Evolutionary conservation across 2,888 invertebrate species (phyloP).

Genomic region (Lymantria monacha): DNA sequence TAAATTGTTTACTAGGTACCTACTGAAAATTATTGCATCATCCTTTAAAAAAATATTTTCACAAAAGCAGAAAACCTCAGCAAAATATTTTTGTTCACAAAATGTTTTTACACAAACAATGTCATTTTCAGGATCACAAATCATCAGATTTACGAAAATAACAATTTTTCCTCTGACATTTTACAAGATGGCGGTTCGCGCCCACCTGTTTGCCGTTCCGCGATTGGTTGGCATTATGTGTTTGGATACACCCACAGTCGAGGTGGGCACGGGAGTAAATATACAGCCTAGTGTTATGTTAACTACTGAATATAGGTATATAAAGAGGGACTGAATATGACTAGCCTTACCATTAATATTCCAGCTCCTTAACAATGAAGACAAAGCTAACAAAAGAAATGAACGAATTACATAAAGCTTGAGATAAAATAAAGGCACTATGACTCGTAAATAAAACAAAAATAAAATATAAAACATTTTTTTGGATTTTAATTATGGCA

Average conservation of each 20-base stretch:
- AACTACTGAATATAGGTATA: constrained; percentile 3
- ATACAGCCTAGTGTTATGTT: constrained; percentile 5
- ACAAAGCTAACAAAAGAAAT: too few relatives aligned
- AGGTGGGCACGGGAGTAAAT: constrained; percentile 20
- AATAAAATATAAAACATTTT: too few relatives aligned
- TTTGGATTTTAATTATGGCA: too few relatives aligned
- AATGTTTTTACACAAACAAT: neutral
- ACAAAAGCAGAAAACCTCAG: neutral
- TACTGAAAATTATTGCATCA: too few relatives aligned
- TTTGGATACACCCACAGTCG: constrained; percentile 44
- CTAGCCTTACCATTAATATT: too few relatives aligned
- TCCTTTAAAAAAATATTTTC: too few relatives aligned
- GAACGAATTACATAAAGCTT: too few relatives aligned
- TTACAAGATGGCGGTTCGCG: constrained; percentile 31
- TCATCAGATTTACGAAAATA: constrained; percentile 1
- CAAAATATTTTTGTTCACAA: neutral
- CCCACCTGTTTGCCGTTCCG: constrained; percentile 31
- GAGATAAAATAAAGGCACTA: too few relatives aligned
- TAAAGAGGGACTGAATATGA: neutral
- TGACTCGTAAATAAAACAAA: too few relatives aligned
- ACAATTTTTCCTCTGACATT: constrained; percentile 7
- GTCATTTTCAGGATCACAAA: neutral
- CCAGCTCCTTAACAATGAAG: too few relatives aligned
- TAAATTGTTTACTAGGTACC: too few relatives aligned
- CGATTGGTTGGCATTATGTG: constrained; percentile 21